Percentiles rank a stretch among this genome's conserved stretches.
Evolutionary conservation across 2,113 vertebrate species (phyloP).

Genomic region (rat (Rattus norvegicus)): GRCr8 NC_086026.1:92044501-92045000

Average conservation of each 20-base stretch:
- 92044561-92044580: too few relatives aligned
- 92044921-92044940: not conserved
- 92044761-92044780: not conserved
- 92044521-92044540: too few relatives aligned
- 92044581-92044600: too few relatives aligned
- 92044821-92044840: not conserved
- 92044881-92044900: not conserved
- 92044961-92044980: not conserved
- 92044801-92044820: not conserved
- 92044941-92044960: not conserved
- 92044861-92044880: not conserved
- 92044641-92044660: too few relatives aligned
- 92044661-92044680: not conserved
- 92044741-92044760: not conserved
- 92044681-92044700: too few relatives aligned
- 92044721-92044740: not conserved
- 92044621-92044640: too few relatives aligned
- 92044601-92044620: too few relatives aligned
- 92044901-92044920: not conserved
- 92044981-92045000: not conserved
- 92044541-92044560: too few relatives aligned
- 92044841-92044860: not conserved
- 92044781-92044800: not conserved
- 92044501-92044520: too few relatives aligned
- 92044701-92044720: not conserved